Base-by-base conservation (phyloP, 1,140 invertebrate genomes). In the Argopecten irradians region DNA sequence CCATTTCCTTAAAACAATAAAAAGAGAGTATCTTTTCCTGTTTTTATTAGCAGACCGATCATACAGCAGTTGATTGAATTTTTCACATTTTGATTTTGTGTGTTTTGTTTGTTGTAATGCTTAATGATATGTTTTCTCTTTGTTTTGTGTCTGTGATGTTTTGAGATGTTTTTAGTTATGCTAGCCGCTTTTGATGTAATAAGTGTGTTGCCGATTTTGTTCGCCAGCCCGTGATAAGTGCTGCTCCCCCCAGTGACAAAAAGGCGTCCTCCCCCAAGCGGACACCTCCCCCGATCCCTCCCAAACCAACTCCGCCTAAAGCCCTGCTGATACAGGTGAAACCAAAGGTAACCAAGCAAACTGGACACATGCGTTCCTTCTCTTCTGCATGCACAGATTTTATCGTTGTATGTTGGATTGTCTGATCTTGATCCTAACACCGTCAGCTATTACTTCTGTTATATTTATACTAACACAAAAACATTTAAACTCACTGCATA, bases 281-380 rank as follows among this genome's bases (percentile, higher is more conserved):
- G 71, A 90, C 91, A 71, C 91, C 91, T 88, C 93, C 93, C 86
- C 90, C 92, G 55, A 88, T 93, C 84, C 92, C 92, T 83, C 92
- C 92, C 14, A 93, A 90, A 88, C 89, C 89, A 32, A 55, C 88
- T 13, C 88, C 89, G 32, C 89, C 89, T 33, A 86, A 86, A 55
- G 87, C 87, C 13, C 87, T 83, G 46, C 84, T 88, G 85, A 89
- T 86, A 71, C 55, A 71, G 34, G 41, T 86, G 34, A 88, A 83
- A 46, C 46, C 43, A 5, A 86, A 86, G 88, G 86, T 86, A 89
- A 71, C n/a, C n/a, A 71, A 0, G 55, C 22, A 71, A n/a, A 11
- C 55, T 28, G n/a, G 22, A 46, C 19, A 46, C 43, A 39, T 11
- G 28, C 11, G 28, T 28, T 28, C n/a, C 5, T 22, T n/a, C 14